A percentile compares a stretch with the other conserved stretches of the same genome.
These are phyloP conservation scores for Chrysopilus asiliformis DNA, from an alignment of 2,888 invertebrate species.

Conservation along the genomic window DNA sequence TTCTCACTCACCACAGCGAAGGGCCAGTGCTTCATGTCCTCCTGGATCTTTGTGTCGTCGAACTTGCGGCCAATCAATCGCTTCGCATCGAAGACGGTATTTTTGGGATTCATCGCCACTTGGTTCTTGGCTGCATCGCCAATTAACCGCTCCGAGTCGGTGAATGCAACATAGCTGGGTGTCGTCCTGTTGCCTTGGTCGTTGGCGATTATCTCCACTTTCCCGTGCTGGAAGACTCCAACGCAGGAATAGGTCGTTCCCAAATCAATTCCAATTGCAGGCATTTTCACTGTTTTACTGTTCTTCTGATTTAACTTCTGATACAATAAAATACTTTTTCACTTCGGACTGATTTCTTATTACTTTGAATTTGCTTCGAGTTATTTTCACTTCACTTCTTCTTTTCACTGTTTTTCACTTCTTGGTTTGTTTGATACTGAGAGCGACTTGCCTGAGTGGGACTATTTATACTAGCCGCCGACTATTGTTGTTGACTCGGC, in stretches of 20 bases:
- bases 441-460: too few species aligned
- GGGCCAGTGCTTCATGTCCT: conserved; percentile 90
- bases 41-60: conserved; percentile 79
- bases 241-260: too few species aligned
- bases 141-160: conserved; percentile 69
- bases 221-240: conserved; percentile 70
- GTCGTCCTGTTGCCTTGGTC: conserved; percentile 75
- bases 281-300: conserved; percentile 32
- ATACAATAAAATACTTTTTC: not conserved
- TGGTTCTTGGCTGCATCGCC: conserved; percentile 77
- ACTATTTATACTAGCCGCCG: too few species aligned
- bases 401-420: not conserved
- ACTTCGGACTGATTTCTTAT: too few species aligned
- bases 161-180: conserved; percentile 66
- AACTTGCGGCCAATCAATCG: conserved; percentile 87
- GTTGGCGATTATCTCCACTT: conserved; percentile 72
- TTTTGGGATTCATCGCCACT: conserved; percentile 77
- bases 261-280: conserved; percentile 69
- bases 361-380: not conserved
- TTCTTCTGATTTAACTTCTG: not conserved
- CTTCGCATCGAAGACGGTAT: conserved; percentile 87
- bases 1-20: conserved; percentile 72
- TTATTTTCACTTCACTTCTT: not conserved
- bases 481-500: too few species aligned
- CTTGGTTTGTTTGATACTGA: not conserved